Percentiles rank a stretch among this genome's conserved stretches.
Conservation (phyloP, 2,113 vertebrate species). For the Larimichthys crocea region DNA sequence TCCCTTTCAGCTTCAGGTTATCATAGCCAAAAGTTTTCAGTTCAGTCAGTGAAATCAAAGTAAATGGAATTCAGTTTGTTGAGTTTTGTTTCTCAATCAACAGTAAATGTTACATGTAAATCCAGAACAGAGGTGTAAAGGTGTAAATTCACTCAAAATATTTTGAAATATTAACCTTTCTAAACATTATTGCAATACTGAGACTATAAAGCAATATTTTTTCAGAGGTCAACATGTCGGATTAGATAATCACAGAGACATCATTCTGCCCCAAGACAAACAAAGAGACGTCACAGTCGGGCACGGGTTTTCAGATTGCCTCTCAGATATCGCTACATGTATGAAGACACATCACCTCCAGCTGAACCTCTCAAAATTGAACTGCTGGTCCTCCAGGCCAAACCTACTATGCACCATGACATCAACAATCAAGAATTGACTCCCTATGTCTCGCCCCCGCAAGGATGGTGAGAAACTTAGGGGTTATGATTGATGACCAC, state of each 20-base stretch:
- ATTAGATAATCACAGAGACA: neutral
- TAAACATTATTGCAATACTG: neutral
- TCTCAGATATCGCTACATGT: too few relatives aligned
- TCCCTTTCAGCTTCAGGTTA: slow-evolving; percentile 41
- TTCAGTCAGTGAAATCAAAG: neutral
- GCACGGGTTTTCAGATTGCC: too few relatives aligned
- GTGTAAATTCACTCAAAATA: neutral
- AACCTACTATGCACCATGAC: too few relatives aligned
- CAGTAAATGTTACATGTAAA: neutral
- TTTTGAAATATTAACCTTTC: too few relatives aligned
- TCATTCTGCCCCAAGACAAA: neutral
- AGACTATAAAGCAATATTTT: neutral
- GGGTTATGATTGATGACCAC: too few relatives aligned
- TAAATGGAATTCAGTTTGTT: slow-evolving; percentile 14
- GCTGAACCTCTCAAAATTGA: too few relatives aligned
- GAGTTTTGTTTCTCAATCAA: slow-evolving; percentile 19
- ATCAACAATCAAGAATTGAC: too few relatives aligned
- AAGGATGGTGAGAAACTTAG: too few relatives aligned
- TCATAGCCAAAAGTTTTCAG: slow-evolving; percentile 30
- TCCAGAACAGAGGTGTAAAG: neutral
- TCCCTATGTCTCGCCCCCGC: too few relatives aligned
- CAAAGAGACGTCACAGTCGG: too few relatives aligned
- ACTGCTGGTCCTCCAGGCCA: too few relatives aligned
- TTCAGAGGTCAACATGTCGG: neutral
- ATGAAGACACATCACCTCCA: too few relatives aligned